A percentile compares a stretch with the other conserved stretches of the same genome.
Conservation (phyloP, 2,113 vertebrate species). For the Muntiacus reevesi region DNA sequence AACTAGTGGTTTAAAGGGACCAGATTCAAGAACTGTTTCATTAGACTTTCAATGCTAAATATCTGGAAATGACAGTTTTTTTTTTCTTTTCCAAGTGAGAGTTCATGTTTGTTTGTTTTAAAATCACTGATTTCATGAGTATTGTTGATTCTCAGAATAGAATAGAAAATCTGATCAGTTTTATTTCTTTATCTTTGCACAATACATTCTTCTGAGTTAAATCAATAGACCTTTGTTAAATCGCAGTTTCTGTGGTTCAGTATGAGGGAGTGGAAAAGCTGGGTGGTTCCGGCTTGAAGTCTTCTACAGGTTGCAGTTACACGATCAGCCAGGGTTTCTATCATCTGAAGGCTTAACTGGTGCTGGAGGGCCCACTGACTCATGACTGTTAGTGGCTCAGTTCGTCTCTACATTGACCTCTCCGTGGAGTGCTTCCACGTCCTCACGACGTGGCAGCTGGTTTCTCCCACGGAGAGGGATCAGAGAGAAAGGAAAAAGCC, state of each 20-base stretch:
- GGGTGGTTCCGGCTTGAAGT: not conserved
- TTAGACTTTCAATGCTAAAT: not conserved
- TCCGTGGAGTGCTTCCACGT: not conserved
- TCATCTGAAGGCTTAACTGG: not conserved
- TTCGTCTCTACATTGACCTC: not conserved
- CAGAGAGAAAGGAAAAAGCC: not conserved
- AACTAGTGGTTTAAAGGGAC: not conserved
- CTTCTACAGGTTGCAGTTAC: not conserved
- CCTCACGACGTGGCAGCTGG: not conserved
- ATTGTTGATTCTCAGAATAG: not conserved
- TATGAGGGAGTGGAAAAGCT: not conserved
- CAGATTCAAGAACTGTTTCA: constrained; percentile 6
- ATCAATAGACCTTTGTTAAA: not conserved
- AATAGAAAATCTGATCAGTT: not conserved
- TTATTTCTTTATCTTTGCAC: not conserved
- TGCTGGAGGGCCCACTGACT: not conserved
- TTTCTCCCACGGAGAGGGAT: not conserved
- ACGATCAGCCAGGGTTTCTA: accelerated
- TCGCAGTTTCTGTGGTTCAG: not conserved
- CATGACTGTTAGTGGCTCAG: not conserved
- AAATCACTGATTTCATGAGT: not conserved
- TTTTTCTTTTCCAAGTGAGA: not conserved
- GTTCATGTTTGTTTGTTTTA: not conserved
- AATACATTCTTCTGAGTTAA: not conserved
- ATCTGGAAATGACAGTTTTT: not conserved